These are phyloP conservation scores for Pollimyrus isidori DNA, from an alignment of 2,113 vertebrate species.

Conservation along the genomic window DNA sequence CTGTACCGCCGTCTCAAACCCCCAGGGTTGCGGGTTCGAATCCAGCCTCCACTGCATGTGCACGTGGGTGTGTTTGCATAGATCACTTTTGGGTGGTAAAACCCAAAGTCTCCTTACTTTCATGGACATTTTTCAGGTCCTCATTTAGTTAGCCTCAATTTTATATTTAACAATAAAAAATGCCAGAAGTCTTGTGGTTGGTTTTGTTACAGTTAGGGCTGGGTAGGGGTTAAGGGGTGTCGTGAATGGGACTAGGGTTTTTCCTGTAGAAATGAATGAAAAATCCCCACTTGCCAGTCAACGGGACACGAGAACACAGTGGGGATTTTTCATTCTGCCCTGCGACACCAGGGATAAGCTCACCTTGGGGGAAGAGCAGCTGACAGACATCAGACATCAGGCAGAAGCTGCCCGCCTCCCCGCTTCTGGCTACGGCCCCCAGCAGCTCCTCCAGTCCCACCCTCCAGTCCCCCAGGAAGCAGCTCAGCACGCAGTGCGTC, in stretches of 20 bases:
- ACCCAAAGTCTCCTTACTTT: no score
- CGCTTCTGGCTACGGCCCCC: conserved; percentile 56
- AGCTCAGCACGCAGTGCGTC: conserved; percentile 63
- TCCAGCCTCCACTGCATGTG: not conserved
- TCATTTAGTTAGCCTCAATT: no score
- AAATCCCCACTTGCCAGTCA: no score
- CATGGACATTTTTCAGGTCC: no score
- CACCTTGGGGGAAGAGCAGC: conserved; percentile 73
- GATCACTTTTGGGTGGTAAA: no score
- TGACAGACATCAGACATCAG: conserved; percentile 67
- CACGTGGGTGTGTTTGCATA: not conserved
- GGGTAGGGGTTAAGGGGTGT: no score
- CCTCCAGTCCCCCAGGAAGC: conserved; percentile 46
- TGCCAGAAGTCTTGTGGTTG: no score
- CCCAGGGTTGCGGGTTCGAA: not conserved
- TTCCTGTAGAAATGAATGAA: no score
- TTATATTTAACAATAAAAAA: not conserved
- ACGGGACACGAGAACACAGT: no score
- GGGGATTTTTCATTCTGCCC: no score
- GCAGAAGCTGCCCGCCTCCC: conserved; percentile 56
- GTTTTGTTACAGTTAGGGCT: no score
- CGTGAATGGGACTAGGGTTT: no score
- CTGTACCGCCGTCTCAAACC: not conserved
- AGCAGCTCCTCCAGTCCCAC: conserved; percentile 60
- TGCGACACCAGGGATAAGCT: not conserved